These are phyloP conservation scores for Isurus oxyrinchus DNA, from an alignment of 2,113 vertebrate species.

Conservation along the genomic window DNA sequence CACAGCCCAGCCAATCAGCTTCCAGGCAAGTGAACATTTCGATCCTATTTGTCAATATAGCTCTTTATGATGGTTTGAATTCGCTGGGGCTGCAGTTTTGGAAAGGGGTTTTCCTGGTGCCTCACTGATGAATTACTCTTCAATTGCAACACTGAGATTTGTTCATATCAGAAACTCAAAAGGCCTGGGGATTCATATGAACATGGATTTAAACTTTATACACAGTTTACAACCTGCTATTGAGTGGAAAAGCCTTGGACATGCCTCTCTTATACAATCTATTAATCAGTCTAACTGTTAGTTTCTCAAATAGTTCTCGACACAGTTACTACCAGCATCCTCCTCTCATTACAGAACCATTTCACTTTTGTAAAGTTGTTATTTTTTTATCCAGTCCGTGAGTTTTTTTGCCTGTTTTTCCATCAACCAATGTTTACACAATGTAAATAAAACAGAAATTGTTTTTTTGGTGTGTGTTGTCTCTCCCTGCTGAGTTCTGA, in stretches of 20 bases:
- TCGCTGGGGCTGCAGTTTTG: not conserved
- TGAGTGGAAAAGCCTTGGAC: not conserved
- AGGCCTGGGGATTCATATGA: not conserved
- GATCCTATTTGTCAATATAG: not conserved
- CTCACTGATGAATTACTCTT: not conserved
- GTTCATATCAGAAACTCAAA: not conserved
- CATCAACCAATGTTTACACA: not conserved
- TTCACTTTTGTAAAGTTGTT: not conserved
- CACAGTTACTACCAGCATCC: not conserved
- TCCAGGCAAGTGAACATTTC: not conserved
- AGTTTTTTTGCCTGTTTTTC: not conserved
- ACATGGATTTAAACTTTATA: not conserved
- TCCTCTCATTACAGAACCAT: not conserved
- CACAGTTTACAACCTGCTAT: not conserved
- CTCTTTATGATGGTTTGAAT: not conserved
- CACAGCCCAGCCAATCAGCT: not conserved
- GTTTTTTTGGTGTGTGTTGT: not conserved
- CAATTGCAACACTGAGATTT: not conserved
- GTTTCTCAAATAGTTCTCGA: not conserved
- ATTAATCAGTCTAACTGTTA: not conserved
- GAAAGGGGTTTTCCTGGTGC: not conserved
- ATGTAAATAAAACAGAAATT: slow-evolving; percentile 22
- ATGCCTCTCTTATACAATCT: not conserved
- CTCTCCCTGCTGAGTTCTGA: not conserved
- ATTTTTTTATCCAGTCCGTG: not conserved